These are phyloP conservation scores for Acrobasis suavella DNA, from an alignment of 2,888 invertebrate species.

Conservation along the genomic window DNA sequence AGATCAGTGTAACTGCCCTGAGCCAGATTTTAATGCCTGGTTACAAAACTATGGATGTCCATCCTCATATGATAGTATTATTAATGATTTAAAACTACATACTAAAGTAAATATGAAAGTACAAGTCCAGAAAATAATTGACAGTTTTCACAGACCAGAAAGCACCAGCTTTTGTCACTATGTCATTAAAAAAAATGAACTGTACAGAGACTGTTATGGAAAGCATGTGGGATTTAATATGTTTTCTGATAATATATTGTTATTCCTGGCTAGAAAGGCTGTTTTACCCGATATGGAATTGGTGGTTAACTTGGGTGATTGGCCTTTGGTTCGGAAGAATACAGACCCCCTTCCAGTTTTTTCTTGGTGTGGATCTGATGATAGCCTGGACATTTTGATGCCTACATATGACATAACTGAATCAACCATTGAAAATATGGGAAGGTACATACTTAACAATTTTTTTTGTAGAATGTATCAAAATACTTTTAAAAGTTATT, in stretches of 20 bases:
- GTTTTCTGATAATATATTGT: slow-evolving; percentile 94
- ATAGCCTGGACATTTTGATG: slow-evolving; percentile 93
- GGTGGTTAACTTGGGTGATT: slow-evolving; percentile 96
- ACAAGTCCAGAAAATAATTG: slow-evolving; percentile 84
- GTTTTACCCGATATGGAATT: slow-evolving; percentile 93
- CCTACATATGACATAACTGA: slow-evolving; percentile 98
- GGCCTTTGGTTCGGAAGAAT: slow-evolving; percentile 89
- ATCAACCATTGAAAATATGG: slow-evolving; percentile 96
- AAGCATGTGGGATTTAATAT: slow-evolving; percentile 97
- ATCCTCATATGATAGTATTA: slow-evolving; percentile 85
- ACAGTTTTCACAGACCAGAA: slow-evolving; percentile 89
- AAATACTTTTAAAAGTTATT: too few species aligned
- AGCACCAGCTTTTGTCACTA: slow-evolving; percentile 96
- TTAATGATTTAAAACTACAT: slow-evolving; percentile 87
- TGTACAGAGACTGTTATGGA: slow-evolving; percentile 95
- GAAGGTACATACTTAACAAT: slow-evolving; percentile 82
- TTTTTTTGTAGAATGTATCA: too few species aligned
- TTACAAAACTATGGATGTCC: slow-evolving; percentile 85
- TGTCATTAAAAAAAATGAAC: slow-evolving; percentile 89
- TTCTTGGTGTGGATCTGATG: slow-evolving; percentile 97
- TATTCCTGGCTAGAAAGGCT: slow-evolving; percentile 91
- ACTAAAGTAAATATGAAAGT: slow-evolving; percentile 86
- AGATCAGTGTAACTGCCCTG: slow-evolving; percentile 93
- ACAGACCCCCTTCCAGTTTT: slow-evolving; percentile 89
- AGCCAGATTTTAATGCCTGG: slow-evolving; percentile 84